Evolutionary conservation across 2,797 vertebrate species (phyloP), one percentile per base, ranked within the genome.

Genomic region (Hylomyscus alleni): DNA sequence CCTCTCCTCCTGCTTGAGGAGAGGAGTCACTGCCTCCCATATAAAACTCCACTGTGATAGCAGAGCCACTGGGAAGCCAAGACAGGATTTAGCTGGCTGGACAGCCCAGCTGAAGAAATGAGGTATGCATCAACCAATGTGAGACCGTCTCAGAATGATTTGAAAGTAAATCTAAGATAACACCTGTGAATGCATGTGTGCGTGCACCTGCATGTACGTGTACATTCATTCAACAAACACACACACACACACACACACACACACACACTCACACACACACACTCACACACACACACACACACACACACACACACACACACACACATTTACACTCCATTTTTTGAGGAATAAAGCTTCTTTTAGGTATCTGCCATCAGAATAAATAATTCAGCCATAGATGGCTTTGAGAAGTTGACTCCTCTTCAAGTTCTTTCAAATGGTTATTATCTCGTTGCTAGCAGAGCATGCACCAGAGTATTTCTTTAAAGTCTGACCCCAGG

Each of bases 401-500:
- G 73, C 26, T 47, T 34, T 82, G 86, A 56, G 12, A 26, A 6
- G 44, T 89, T 88, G 50, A 29, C 20, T 50, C 52, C 56, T 94
- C 31, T 67, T 67, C 3, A 17, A 34, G 14, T 22, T 14, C n/a
- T 69, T 34, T 26, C 10, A 54, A n/a, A 6, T 37, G 52, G 47
- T 89, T 94, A 62, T 81, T 75, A 50, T 75, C 10, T 93, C 3
- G 26, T 58, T 92, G 26, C 86, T 87, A 82, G 9, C 50, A 96
- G 34, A 72, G 77, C 9, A 31, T 37, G 0, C 0, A 1, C 81
- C 67, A 15, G 31, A 7, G 11, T 81, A 26, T 82, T 86, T 91
- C 44, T 94, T 47, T 82, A 83, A 82, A 89, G 54, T 87, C 52
- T 89, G 47, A 93, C 54, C 73, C 44, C 13, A 89, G 69, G n/a